Conservation (phyloP, 2,113 vertebrate species). For the Macheiramphus alcinus region DNA sequence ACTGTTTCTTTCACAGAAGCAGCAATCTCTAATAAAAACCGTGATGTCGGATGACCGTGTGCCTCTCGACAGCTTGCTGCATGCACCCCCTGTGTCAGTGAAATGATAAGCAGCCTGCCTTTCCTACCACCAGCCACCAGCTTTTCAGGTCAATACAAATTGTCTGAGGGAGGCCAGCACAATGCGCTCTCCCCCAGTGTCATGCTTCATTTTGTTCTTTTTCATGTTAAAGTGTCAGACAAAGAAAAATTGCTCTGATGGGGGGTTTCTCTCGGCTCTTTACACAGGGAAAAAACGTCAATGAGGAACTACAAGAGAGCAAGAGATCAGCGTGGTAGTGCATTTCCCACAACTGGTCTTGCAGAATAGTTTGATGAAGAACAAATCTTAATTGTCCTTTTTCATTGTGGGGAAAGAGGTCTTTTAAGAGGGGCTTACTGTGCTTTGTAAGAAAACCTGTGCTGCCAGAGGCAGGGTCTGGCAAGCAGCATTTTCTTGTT, state of each 20-base stretch:
- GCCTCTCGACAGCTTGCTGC: background rate
- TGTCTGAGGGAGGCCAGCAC: background rate
- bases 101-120: background rate
- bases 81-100: rapidly evolving
- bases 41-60: rapidly evolving
- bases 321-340: background rate
- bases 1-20: background rate
- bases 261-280: background rate
- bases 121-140: background rate
- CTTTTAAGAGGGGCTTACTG: background rate
- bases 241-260: background rate
- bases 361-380: background rate
- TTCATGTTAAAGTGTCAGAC: background rate
- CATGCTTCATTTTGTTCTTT: background rate
- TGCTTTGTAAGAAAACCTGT: background rate
- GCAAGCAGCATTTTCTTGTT: background rate
- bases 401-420: background rate
- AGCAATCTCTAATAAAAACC: background rate
- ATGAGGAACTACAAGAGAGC: background rate
- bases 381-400: background rate
- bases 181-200: background rate
- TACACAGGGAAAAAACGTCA: background rate
- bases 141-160: background rate
- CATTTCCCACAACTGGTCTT: background rate
- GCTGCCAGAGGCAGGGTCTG: background rate